Evolutionary conservation across 2,888 invertebrate genomes (phyloP).

Genomic region (Melipona bicolor): DNA sequence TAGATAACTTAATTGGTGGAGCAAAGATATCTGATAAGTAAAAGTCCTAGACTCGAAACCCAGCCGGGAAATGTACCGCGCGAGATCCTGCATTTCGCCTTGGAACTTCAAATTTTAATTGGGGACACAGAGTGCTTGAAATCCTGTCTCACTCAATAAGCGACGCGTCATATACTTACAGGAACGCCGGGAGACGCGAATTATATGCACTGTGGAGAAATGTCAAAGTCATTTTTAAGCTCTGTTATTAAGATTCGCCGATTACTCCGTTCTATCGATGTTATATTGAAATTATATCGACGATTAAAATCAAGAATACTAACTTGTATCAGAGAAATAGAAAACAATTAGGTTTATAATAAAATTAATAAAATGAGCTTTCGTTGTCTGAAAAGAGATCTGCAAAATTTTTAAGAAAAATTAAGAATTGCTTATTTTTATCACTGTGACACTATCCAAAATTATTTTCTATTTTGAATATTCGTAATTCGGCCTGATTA

Average conservation of each 20-base stretch:
- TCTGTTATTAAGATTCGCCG: no score
- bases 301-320: no score
- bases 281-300: no score
- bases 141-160: not conserved
- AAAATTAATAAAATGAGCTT: no score
- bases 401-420: no score
- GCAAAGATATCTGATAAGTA: not conserved
- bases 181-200: not conserved
- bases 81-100: conserved; percentile 1
- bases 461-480: not conserved
- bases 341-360: no score
- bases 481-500: not conserved
- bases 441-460: no score
- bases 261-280: no score
- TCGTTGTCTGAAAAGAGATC: no score
- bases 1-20: conserved; percentile 14
- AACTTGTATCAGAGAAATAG: no score
- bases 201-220: not conserved
- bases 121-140: not conserved
- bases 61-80: not conserved
- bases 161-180: not conserved
- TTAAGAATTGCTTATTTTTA: no score
- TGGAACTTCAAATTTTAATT: conserved; percentile 15
- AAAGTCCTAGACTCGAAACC: conserved; percentile 1
- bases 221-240: not conserved